Evolutionary conservation across 2,888 invertebrate genomes (phyloP).

Genomic region (Agrotis clavis): DNA sequence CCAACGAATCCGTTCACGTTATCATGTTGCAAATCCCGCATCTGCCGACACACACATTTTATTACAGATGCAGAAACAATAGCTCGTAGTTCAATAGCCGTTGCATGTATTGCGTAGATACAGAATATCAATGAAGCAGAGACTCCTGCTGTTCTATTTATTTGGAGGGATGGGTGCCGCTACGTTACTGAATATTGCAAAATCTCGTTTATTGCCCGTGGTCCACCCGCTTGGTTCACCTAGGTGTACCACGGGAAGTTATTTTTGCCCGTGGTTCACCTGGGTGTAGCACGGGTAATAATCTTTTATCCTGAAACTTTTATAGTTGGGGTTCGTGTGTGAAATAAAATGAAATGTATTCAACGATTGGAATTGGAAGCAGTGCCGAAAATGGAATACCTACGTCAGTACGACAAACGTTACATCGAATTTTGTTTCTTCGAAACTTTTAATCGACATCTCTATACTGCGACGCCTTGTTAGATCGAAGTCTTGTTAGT

Average conservation of each 20-base stretch:
- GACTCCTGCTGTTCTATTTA: conserved; percentile 57
- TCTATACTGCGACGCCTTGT: too few relatives aligned
- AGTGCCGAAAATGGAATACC: too few relatives aligned
- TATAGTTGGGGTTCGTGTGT: background rate
- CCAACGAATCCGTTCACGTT: conserved; percentile 98
- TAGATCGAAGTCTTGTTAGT: too few relatives aligned
- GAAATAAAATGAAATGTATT: conserved; percentile 4
- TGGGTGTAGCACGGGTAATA: too few relatives aligned
- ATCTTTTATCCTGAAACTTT: conserved; percentile 9
- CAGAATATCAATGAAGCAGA: conserved; percentile 42
- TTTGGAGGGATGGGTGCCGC: conserved; percentile 34
- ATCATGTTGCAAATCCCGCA: conserved; percentile 97
- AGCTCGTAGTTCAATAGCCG: conserved; percentile 10
- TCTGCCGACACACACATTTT: conserved; percentile 88
- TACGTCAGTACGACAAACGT: too few relatives aligned
- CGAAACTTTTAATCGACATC: too few relatives aligned
- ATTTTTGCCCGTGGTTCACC: too few relatives aligned
- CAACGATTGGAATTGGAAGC: background rate
- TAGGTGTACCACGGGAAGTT: too few relatives aligned
- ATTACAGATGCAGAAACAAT: conserved; percentile 53
- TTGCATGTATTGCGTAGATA: conserved; percentile 40
- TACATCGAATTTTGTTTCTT: too few relatives aligned
- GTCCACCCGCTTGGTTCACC: too few relatives aligned
- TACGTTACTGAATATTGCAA: background rate
- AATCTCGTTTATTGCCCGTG: too few relatives aligned